Evolutionary conservation across 2,113 vertebrate species (phyloP), one percentile per base, ranked within the genome.

Genomic region (Halichoerus grypus): DNA sequence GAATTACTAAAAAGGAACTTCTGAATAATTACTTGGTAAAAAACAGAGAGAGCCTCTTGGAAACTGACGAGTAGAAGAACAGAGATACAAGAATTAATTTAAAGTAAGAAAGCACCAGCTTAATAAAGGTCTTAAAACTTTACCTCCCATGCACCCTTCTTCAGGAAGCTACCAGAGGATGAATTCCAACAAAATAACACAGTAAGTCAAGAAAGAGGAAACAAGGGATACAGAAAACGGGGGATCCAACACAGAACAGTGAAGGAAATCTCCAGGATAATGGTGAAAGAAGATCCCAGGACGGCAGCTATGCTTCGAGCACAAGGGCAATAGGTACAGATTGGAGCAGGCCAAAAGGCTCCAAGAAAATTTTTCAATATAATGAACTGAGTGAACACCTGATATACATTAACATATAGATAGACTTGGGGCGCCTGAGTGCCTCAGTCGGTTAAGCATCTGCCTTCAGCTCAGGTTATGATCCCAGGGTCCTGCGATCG

Each of bases 21-120:
- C 53, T 94, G 55, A 67, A 83, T 72, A 92, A 96, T 53, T 93
- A 69, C 39, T n/a, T 71, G 31, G 81, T 79, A n/a, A 96, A 95
- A 95, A 96, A 83, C 69, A 74, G 2, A 81, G 12, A 92, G 18
- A 86, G 46, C 46, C 28, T 93, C 57, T 80, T 28, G 10, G 42
- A 86, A 87, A 91, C 33, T 59, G 74, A 55, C 77, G 9, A 76
- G 22, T 15, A 67, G 19, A 87, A 72, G 26, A 74, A 26, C 42
- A 65, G 19, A 85, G 26, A 88, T 33, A 22, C 6, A 85, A 51
- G 24, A 95, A 89, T 79, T 92, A 82, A 77, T 65, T 88, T 88
- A 77, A 31, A 61, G 76, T 36, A 72, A 72, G 71, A 72, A 72
- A 72, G 71, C 61, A 80, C 4, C 49, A 80, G 49, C 1, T 55